A percentile compares a stretch with the other conserved stretches of the same genome.
phyloP scores from a whole-genome alignment of 2,888 invertebrate species.

The Gnatocerus cornutus region DNA sequence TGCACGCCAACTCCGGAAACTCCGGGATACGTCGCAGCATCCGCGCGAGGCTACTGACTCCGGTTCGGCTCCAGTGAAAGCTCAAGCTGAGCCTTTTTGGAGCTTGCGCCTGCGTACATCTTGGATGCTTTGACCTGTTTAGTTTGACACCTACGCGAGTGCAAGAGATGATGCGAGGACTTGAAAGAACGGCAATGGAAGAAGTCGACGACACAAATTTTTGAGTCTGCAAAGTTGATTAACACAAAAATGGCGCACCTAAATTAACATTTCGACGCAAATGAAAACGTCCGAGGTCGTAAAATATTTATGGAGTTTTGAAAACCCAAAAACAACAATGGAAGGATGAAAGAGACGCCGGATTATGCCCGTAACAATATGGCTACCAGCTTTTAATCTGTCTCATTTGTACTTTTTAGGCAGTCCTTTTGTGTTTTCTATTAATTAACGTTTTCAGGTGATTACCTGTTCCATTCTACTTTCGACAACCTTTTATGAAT shows the following conservation, averaged over 20 bases:
- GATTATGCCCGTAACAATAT: slow-evolving; percentile 5
- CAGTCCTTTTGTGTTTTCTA: slow-evolving; percentile 2
- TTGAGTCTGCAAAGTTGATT: neutral
- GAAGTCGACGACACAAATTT: neutral
- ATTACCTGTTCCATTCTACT: neutral
- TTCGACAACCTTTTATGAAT: neutral
- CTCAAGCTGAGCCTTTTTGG: slow-evolving; percentile 61
- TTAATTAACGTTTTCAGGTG: slow-evolving; percentile 6
- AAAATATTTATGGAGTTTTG: slow-evolving; percentile 9
- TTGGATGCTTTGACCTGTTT: slow-evolving; percentile 64
- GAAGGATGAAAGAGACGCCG: neutral
- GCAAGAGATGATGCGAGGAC: slow-evolving; percentile 44
- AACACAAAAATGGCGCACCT: too few relatives aligned
- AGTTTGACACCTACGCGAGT: slow-evolving; percentile 65
- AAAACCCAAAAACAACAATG: slow-evolving; percentile 6
- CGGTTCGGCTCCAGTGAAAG: slow-evolving; percentile 62
- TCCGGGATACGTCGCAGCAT: slow-evolving; percentile 56
- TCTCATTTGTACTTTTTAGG: slow-evolving; percentile 1
- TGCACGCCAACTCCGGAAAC: slow-evolving; percentile 30
- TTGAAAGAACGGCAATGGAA: slow-evolving; percentile 1
- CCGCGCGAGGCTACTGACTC: slow-evolving; percentile 66
- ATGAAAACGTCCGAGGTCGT: neutral
- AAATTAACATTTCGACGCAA: too few relatives aligned
- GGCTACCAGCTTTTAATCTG: slow-evolving; percentile 10
- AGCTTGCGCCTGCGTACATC: slow-evolving; percentile 63